A percentile compares a stretch with the other conserved stretches of the same genome.
phyloP scores from a whole-genome alignment of 2,888 invertebrate genomes.

The Deilephila porcellus region DNA sequence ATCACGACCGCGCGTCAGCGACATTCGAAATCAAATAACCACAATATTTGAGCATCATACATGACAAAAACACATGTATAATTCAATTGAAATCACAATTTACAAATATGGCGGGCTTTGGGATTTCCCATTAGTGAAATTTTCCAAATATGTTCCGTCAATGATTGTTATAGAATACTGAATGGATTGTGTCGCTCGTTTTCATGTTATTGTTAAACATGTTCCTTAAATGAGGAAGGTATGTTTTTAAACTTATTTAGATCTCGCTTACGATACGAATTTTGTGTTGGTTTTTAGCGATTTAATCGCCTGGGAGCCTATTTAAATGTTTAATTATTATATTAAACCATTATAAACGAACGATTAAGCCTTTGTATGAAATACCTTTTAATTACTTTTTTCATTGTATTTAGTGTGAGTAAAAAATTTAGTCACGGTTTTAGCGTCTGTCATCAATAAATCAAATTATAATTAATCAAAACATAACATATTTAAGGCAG shows the following conservation, averaged over 20 bases:
- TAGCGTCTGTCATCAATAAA: neutral
- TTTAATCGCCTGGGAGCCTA: neutral
- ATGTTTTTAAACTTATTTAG: slow-evolving; percentile 6
- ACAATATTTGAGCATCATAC: neutral
- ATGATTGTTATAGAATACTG: neutral
- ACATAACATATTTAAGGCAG: neutral
- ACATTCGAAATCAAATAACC: slow-evolving; percentile 5
- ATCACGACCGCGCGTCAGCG: neutral
- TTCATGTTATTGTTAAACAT: slow-evolving; percentile 3
- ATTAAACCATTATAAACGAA: neutral
- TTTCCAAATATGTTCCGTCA: slow-evolving; percentile 14
- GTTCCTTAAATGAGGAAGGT: neutral
- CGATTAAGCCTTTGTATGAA: neutral
- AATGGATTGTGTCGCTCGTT: neutral
- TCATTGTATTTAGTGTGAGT: neutral
- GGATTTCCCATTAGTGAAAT: slow-evolving; percentile 19
- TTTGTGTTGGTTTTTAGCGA: neutral
- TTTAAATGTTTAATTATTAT: neutral
- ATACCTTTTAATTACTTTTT: neutral
- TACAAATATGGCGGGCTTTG: slow-evolving; percentile 9
- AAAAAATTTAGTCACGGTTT: neutral
- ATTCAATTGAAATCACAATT: slow-evolving; percentile 16
- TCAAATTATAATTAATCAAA: neutral
- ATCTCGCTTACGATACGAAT: neutral
- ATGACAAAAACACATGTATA: neutral